Base-by-base conservation (phyloP, 2,113 vertebrate genomes). In the Myrmophylax atrothorax region DNA sequence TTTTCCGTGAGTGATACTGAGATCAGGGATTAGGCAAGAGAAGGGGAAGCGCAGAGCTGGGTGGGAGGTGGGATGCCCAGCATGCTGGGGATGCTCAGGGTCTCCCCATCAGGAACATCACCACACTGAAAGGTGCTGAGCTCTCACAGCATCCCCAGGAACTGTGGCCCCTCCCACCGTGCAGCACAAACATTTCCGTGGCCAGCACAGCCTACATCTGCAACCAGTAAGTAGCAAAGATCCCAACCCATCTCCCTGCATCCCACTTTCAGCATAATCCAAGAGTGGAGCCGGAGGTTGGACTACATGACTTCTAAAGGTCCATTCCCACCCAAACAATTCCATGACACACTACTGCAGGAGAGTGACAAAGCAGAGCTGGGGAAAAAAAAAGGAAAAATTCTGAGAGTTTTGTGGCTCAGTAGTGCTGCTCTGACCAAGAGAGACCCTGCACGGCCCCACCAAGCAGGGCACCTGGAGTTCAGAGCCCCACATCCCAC, bases 21-120 rank as follows among this genome's bases (percentile, higher is more conserved):
- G 89, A 74, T 26, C 50, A 4, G 50, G 67, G 58, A 83, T 80
- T 33, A 83, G 20, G 59, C 18, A 73, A 74, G 75, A n/a, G 33
- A 85, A 88, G 26, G 28, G 53, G 50, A 62, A 74, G 23, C 69
- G 19, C 58, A 4, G 1, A 1, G 75, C 63, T 0, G 3, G 40
- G 25, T 0, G 0, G 64, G 56, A 69, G 19, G 64, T 0, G 0
- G 55, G 12, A 60, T 42, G 73, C 66, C 38, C 59, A 12, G 8
- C 12, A 14, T 0, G 0, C 37, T 25, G 26, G 29, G 69, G 47
- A 53, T 40, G 37, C 56, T 23, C 37, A 9, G 17, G 26, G 28
- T 38, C 49, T 50, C 40, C 42, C 33, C 18, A 50, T 7, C 1
- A 5, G 24, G 33, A 42, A 73, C 5, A 6, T 14, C 2, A 28